phyloP scores from a whole-genome alignment of 1,140 invertebrate genomes.

The Drosophila mojavensis region DNA sequence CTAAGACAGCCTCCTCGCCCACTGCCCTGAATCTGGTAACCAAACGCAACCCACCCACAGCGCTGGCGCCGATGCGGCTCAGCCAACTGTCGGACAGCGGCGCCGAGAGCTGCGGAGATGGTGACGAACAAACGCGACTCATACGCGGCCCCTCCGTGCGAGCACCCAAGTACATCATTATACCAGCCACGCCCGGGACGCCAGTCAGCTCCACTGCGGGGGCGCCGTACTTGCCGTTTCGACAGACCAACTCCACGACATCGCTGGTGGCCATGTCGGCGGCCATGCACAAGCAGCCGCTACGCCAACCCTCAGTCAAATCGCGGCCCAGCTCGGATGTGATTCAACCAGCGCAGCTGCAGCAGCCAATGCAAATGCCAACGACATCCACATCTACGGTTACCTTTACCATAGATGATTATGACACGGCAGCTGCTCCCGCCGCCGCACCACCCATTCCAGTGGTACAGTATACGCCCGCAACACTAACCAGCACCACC shows the following conservation, averaged over 20 bases:
- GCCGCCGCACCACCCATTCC: conserved; percentile 7
- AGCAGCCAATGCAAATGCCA: conserved; percentile 40
- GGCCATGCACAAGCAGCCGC: conserved; percentile 56
- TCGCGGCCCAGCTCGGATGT: conserved; percentile 71
- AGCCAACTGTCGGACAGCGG: conserved; percentile 77
- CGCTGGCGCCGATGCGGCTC: conserved; percentile 54
- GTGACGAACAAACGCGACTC: conserved; percentile 70
- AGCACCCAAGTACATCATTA: conserved; percentile 78
- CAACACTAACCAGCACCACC: conserved; percentile 67
- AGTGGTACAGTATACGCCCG: conserved; percentile 21
- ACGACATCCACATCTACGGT: conserved; percentile 63
- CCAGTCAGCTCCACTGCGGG: conserved; percentile 8
- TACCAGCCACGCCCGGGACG: conserved; percentile 66
- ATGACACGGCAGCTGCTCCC: conserved; percentile 31
- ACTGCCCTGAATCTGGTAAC: conserved; percentile 52
- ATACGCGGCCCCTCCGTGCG: conserved; percentile 67
- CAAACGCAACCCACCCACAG: conserved; percentile 39
- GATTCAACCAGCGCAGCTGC: conserved; percentile 50
- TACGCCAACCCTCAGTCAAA: conserved; percentile 44
- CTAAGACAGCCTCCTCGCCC: conserved; percentile 59
- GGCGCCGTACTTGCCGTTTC: conserved; percentile 56
- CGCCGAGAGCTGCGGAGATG: conserved; percentile 72
- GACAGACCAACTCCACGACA: conserved; percentile 65
- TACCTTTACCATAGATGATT: conserved; percentile 80
- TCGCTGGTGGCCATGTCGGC: conserved; percentile 66